A percentile compares a stretch with the other conserved stretches of the same genome.
These are phyloP conservation scores for Crax fasciolata DNA, from an alignment of 2,797 vertebrate genomes.

Conservation along the genomic window DNA sequence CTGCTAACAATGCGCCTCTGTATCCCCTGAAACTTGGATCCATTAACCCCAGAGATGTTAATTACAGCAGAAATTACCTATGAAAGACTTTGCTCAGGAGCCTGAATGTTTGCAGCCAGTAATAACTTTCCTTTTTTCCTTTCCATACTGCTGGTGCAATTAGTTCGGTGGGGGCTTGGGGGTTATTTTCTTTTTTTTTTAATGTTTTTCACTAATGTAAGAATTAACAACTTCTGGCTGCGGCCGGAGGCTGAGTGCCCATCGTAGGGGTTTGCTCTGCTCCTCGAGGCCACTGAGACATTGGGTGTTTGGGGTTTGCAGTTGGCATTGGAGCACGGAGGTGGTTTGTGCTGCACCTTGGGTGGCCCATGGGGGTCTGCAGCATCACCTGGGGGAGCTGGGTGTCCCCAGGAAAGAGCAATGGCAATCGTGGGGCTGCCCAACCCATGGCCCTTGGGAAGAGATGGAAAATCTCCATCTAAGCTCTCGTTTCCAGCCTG, in stretches of 20 bases:
- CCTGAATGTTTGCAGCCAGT: conserved; percentile 17
- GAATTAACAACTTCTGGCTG: not conserved
- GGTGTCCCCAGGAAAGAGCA: fast-evolving
- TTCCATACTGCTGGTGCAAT: not conserved
- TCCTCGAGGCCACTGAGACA: fast-evolving
- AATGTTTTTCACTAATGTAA: not conserved
- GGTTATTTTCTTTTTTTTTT: not conserved
- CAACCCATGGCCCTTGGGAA: not conserved
- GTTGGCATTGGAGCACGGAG: fast-evolving
- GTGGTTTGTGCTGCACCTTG: fast-evolving
- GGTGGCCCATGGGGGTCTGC: not conserved
- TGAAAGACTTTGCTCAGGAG: conserved; percentile 50
- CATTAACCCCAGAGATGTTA: conserved; percentile 65
- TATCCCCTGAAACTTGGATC: conserved; percentile 11
- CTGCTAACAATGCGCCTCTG: not conserved
- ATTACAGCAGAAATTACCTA: conserved; percentile 68
- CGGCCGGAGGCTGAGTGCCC: not conserved
- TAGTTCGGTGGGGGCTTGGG: not conserved
- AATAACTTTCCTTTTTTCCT: conserved; percentile 39
- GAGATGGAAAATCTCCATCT: not conserved
- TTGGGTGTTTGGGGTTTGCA: not conserved
- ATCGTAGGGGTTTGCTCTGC: fast-evolving
- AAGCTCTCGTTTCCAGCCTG: not conserved
- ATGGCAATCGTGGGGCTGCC: not conserved
- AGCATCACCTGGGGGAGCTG: fast-evolving